Evolutionary conservation across 2,797 vertebrate species (phyloP), one percentile per base, ranked within the genome.

Genomic region (Betta splendens): DNA sequence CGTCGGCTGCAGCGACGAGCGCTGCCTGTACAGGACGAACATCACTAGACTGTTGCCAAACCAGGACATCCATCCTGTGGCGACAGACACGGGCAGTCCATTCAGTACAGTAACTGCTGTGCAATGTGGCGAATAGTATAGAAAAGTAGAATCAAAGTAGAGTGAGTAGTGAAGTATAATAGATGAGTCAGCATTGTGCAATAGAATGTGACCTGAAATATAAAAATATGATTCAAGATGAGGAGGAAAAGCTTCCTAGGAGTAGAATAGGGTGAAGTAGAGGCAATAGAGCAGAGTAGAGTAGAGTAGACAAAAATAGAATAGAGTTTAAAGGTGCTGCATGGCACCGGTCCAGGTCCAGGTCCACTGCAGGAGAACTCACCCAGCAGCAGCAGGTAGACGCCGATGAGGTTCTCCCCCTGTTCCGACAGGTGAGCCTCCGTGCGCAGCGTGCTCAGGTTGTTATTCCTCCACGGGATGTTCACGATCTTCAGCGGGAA

Each of bases 21-120:
- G 91, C 73, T 96, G 94, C 66, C 92, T 94, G 75, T 92, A 93
- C 33, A 95, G 80, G 37, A 96, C 85, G 77, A 96, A 94, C 64
- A 95, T 93, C 76, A 94, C 93, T 62, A 94, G 73, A 72, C 93
- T 94, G 85, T 95, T 96, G 66, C 94, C 92, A 85, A 96, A 94
- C 94, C 93, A 96, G 44, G 95, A 94, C 40, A 94, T 75, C 94
- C 93, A 95, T 51, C 93, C 94, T 95, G 67, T 9, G 38, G 70
- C 73, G 29, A 78, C 36, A 73, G 5, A 79, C 16, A 79, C 45
- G n/a, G n/a, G n/a, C n/a, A n/a, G n/a, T n/a, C n/a, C n/a, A 73
- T 35, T 77, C 15, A 48, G 20, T 12, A 1, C 44, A 39, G 29
- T 51, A n/a, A 5, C 9, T 54, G 20, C 16, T 25, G 16, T 6